Evolutionary conservation across 2,888 invertebrate genomes (phyloP).

Genomic region (Resseliella maxima): DNA sequence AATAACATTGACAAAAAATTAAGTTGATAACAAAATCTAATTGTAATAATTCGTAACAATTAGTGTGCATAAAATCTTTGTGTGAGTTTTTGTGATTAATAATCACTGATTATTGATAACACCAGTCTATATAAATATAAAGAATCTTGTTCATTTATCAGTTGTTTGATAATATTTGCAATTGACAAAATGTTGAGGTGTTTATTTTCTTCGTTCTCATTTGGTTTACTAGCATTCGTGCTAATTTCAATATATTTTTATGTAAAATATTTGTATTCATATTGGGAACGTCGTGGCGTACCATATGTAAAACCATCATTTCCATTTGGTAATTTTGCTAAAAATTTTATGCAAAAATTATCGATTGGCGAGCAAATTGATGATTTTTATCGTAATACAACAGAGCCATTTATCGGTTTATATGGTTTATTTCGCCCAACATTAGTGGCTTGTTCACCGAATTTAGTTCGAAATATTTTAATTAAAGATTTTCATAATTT

Average conservation of each 20-base stretch:
- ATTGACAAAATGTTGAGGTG: too few species aligned
- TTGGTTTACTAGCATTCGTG: too few species aligned
- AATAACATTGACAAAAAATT: too few species aligned
- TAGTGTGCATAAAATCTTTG: too few species aligned
- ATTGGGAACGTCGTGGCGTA: constrained; percentile 62
- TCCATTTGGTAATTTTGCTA: constrained; percentile 71
- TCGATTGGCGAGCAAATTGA: constrained; percentile 72
- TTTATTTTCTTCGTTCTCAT: too few species aligned
- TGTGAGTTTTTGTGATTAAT: too few species aligned
- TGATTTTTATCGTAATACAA: constrained; percentile 68
- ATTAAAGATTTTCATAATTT: constrained; percentile 73
- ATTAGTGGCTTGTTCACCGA: constrained; percentile 71
- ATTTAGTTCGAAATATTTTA: constrained; percentile 71
- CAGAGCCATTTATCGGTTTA: constrained; percentile 68
- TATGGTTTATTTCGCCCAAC: constrained; percentile 72
- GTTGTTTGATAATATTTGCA: too few species aligned
- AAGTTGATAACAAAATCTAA: too few species aligned
- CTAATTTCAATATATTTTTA: not conserved
- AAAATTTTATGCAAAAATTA: constrained; percentile 69
- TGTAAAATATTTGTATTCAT: constrained; percentile 22
- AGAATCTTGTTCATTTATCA: too few species aligned
- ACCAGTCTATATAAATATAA: too few species aligned
- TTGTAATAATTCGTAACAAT: too few species aligned
- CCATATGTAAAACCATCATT: constrained; percentile 70
- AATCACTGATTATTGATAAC: too few species aligned